phyloP scores from a whole-genome alignment of 2,888 invertebrate genomes.

The Caenorhabditis sulstoni region DNA sequence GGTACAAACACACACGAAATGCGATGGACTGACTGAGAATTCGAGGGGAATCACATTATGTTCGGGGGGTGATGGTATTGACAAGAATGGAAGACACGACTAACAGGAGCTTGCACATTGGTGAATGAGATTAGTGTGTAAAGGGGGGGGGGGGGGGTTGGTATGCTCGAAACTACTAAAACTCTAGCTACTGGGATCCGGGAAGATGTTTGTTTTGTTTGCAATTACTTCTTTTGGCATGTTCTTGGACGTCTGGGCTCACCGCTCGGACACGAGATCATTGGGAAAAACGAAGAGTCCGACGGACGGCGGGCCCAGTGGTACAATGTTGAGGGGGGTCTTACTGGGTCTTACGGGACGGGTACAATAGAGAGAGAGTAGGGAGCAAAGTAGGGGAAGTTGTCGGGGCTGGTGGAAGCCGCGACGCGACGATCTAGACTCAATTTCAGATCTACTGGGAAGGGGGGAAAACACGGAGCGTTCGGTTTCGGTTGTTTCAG shows the following conservation, averaged over 20 bases:
- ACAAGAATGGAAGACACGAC: slow-evolving; percentile 56
- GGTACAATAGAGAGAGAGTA: slow-evolving; percentile 35
- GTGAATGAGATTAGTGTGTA: background rate
- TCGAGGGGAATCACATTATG: slow-evolving; percentile 48
- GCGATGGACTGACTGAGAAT: slow-evolving; percentile 44
- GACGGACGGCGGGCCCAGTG: slow-evolving; percentile 49
- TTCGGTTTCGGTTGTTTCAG: slow-evolving; percentile 45
- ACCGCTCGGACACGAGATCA: slow-evolving; percentile 32
- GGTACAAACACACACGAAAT: slow-evolving; percentile 29
- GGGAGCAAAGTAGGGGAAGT: slow-evolving; percentile 25
- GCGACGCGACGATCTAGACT: background rate
- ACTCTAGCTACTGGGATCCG: slow-evolving; percentile 45
- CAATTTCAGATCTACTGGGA: slow-evolving; percentile 16
- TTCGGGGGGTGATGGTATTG: background rate
- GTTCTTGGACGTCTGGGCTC: slow-evolving; percentile 30
- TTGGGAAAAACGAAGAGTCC: background rate
- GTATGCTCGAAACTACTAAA: slow-evolving; percentile 10
- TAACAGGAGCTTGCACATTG: slow-evolving; percentile 46
- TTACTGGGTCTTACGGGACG: too few species aligned
- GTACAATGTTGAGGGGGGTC: slow-evolving; percentile 49
- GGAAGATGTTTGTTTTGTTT: slow-evolving; percentile 40
- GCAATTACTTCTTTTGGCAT: slow-evolving; percentile 56
- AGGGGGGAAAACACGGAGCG: slow-evolving; percentile 21
- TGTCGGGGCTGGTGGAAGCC: slow-evolving; percentile 18
- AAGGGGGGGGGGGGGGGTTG: too few species aligned